Evolutionary conservation across 2,888 invertebrate genomes (phyloP), one percentile per base, ranked within the genome.

Genomic region (Proisotoma minuta): DNA sequence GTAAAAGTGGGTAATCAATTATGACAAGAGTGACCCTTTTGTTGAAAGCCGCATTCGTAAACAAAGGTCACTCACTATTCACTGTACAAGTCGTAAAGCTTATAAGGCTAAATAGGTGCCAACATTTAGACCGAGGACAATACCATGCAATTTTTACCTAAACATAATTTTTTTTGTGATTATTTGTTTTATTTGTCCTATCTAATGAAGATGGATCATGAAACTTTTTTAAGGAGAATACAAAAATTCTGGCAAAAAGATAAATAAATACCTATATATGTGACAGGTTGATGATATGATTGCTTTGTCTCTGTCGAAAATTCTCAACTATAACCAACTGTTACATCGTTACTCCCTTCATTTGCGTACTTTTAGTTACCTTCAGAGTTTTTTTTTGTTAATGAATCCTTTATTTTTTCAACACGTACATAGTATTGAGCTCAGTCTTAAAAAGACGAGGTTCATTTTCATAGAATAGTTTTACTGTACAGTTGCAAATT

Each of bases 81-180:
- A n/a, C n/a, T n/a, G n/a, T n/a, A n/a, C n/a, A 43, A 20, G 43
- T 43, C 43, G 18, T 43, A 15, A 12, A n/a, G 18, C n/a, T n/a
- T 43, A n/a, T 20, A 43, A 43, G 43, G 43, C 15, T 18, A n/a
- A 43, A 43, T 18, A 43, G 20, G 43, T 12, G 43, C 20, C 43
- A 5, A 43, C 43, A 43, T 43, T 20, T 43, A 43, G 43, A 43
- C 43, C 43, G 43, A 43, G 43, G 43, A 43, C 43, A 43, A 43
- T 15, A 8, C 34, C 34, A 34, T 34, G 15, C 15, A 43, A 12
- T 43, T 5, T 12, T 43, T 15, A 15, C 15, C 18, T 43, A 43
- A 43, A 20, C 18, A 43, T 5, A 20, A n/a, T 43, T 43, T 43
- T n/a, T 43, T 43, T 43, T 8, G 15, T 34, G 34, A 34, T 10